Evolutionary conservation across 2,113 vertebrate genomes (phyloP).

Genomic region (Lucifuga dentata): DNA sequence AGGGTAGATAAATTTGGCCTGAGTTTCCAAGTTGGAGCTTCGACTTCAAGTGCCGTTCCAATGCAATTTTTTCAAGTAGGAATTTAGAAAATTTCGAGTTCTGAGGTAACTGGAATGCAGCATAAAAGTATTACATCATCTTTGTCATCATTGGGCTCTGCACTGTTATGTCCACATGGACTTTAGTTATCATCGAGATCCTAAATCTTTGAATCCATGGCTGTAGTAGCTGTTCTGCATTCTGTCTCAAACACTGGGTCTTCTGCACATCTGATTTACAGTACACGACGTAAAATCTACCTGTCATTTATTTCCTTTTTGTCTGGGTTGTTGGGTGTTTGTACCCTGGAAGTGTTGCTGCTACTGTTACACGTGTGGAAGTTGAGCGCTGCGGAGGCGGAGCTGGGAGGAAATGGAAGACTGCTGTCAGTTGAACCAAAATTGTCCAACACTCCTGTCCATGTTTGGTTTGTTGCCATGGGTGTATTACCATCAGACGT

Average conservation of each 20-base stretch:
- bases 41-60: no score
- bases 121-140: constrained; percentile 67
- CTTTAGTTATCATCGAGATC: constrained; percentile 47
- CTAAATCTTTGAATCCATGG: constrained; percentile 37
- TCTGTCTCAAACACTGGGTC: constrained; percentile 72
- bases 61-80: no score
- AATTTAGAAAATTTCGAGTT: no score
- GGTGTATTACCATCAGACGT: constrained; percentile 70
- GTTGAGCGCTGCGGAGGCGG: constrained; percentile 35
- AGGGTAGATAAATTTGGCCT: no score
- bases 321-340: constrained; percentile 50
- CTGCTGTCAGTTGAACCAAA: constrained; percentile 71
- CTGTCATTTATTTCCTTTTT: constrained; percentile 15
- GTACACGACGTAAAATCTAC: constrained; percentile 36
- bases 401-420: constrained; percentile 13
- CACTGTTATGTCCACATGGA: constrained; percentile 66
- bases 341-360: constrained; percentile 77
- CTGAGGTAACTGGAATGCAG: no score
- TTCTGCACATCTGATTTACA: constrained; percentile 37
- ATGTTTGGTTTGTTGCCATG: constrained; percentile 73
- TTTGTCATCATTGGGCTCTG: constrained; percentile 63
- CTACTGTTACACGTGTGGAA: constrained; percentile 68
- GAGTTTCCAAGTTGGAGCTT: no score
- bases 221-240: constrained; percentile 64
- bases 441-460: constrained; percentile 69